Evolutionary conservation across 2,888 invertebrate species (phyloP).

Genomic region (Aquatica leii): DNA sequence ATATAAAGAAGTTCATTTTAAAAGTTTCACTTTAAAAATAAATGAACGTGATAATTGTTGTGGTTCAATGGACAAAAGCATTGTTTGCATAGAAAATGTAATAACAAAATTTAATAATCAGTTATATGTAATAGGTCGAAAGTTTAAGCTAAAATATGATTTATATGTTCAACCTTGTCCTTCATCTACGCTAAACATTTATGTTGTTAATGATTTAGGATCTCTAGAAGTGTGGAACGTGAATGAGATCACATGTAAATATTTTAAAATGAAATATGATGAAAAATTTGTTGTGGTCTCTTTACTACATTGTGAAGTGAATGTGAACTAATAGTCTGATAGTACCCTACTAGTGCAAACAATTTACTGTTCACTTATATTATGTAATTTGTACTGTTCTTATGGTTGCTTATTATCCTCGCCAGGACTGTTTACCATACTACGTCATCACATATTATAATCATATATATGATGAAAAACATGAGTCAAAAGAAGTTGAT

Average conservation of each 20-base stretch:
- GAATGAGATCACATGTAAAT: conserved; percentile 12
- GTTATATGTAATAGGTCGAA: conserved; percentile 8
- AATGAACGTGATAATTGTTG: conserved; percentile 9
- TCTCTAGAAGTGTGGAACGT: conserved; percentile 9
- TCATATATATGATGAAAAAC: too few species aligned
- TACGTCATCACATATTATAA: too few species aligned
- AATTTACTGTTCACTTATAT: too few species aligned
- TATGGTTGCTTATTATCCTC: too few species aligned
- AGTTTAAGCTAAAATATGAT: background rate
- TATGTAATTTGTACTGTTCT: too few species aligned
- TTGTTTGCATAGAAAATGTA: conserved; percentile 7
- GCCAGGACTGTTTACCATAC: too few species aligned
- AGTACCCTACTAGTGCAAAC: too few species aligned
- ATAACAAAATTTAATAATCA: background rate
- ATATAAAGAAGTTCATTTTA: conserved; percentile 6
- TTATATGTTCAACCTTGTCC: conserved; percentile 8
- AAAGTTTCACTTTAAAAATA: background rate
- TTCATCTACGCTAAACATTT: conserved; percentile 4
- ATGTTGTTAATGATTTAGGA: background rate
- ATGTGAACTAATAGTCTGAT: too few species aligned
- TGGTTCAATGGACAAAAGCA: conserved; percentile 2
- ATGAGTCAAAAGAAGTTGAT: too few species aligned
- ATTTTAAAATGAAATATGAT: conserved; percentile 9
- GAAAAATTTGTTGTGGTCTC: conserved; percentile 8
- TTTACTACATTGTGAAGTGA: conserved; percentile 5